phyloP scores from a whole-genome alignment of 1,140 invertebrate genomes.

The Stegodyphus mimosarum region DNA sequence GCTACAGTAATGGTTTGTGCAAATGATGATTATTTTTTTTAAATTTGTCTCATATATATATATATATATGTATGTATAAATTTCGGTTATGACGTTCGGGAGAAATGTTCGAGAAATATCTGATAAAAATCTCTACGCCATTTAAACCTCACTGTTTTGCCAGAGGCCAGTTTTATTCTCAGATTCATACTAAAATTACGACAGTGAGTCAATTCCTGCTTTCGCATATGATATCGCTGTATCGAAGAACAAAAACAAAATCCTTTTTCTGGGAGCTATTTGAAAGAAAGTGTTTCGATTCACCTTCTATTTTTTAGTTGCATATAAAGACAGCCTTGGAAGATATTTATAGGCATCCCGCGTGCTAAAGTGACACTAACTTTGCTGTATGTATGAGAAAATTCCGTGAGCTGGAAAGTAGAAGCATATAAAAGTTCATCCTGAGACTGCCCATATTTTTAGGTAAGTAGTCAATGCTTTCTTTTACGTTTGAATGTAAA shows the following conservation, averaged over 20 bases:
- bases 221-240: no score
- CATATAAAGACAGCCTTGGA: neutral
- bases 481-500: neutral
- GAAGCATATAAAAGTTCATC: neutral
- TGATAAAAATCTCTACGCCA: no score
- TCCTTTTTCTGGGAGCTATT: neutral
- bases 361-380: slow-evolving; percentile 2
- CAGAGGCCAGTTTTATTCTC: no score
- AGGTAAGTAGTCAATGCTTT: neutral
- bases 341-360: neutral
- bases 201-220: no score
- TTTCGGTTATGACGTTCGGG: no score
- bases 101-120: no score
- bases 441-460: neutral
- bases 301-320: neutral
- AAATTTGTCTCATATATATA: no score
- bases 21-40: no score
- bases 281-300: neutral
- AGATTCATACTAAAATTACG: no score
- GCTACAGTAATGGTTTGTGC: no score
- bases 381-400: neutral
- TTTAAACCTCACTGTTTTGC: no score
- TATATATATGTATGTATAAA: no score
- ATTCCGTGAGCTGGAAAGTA: neutral
- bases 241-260: neutral